Conservation (phyloP, 2,113 vertebrate genomes). For the Merops nubicus region DNA sequence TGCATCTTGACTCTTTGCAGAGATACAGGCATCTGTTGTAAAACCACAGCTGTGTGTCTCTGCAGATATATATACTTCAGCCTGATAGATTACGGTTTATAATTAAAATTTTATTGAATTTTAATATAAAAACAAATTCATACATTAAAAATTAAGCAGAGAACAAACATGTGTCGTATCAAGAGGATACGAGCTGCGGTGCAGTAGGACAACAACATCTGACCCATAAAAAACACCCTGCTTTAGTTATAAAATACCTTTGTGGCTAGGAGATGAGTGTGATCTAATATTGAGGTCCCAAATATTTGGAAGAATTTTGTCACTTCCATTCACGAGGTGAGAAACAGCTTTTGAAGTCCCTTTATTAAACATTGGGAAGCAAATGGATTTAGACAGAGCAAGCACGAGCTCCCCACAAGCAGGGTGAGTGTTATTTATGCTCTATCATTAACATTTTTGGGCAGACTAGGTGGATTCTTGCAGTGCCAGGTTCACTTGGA, state of each 20-base stretch:
- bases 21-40: slow-evolving; percentile 57
- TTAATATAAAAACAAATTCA: slow-evolving; percentile 77
- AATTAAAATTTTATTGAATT: slow-evolving; percentile 76
- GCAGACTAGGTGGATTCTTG: not conserved
- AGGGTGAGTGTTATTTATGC: not conserved
- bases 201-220: slow-evolving; percentile 69
- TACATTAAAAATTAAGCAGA: slow-evolving; percentile 74
- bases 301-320: slow-evolving; percentile 11
- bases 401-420: not conserved
- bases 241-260: slow-evolving; percentile 59
- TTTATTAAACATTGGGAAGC: not conserved
- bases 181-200: slow-evolving; percentile 61
- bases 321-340: not conserved
- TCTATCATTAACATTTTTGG: not conserved
- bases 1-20: slow-evolving; percentile 37
- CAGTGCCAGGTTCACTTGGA: not conserved
- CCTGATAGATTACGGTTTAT: slow-evolving; percentile 65
- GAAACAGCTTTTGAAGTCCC: not conserved
- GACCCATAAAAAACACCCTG: slow-evolving; percentile 64
- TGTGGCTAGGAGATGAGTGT: slow-evolving; percentile 17
- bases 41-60: slow-evolving; percentile 68
- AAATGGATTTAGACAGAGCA: not conserved
- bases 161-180: slow-evolving; percentile 64
- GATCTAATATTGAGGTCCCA: not conserved
- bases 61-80: slow-evolving; percentile 60